phyloP scores from a whole-genome alignment of 2,113 vertebrate species.

The Myotis brandtii region DNA sequence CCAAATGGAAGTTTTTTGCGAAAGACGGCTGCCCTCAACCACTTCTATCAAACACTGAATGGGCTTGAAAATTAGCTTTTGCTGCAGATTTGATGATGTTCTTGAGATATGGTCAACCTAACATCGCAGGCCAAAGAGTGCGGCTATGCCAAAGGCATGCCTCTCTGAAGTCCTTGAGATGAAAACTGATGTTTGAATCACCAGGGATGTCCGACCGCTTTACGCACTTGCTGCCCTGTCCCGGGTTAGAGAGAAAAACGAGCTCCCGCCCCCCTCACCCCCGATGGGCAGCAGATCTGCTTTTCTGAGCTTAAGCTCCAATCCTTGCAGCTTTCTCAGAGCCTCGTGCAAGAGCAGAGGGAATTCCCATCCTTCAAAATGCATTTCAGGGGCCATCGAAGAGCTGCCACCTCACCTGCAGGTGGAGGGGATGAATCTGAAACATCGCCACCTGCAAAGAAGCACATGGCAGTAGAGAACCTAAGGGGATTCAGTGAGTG shows the following conservation, averaged over 20 bases:
- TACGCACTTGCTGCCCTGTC: not conserved
- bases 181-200: not conserved
- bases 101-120: not conserved
- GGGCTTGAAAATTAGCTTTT: not conserved
- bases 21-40: not conserved
- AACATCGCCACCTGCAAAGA: not conserved
- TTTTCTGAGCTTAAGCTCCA: not conserved
- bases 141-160: not conserved
- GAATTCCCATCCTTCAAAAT: slow-evolving; percentile 3
- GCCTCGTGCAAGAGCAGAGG: not conserved
- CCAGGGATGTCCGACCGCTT: not conserved
- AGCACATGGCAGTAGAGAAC: not conserved
- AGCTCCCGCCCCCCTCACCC: not conserved
- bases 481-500: not conserved
- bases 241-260: not conserved
- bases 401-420: not conserved
- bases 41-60: not conserved
- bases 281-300: not conserved
- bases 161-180: not conserved
- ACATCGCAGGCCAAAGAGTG: not conserved
- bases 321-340: not conserved
- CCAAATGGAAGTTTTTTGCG: not conserved
- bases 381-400: not conserved
- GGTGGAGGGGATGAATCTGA: not conserved
- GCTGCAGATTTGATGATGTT: not conserved